A percentile compares a stretch with the other conserved stretches of the same genome.
Conservation (phyloP, 1,140 invertebrate species). For the Drosophila sproati region DNA sequence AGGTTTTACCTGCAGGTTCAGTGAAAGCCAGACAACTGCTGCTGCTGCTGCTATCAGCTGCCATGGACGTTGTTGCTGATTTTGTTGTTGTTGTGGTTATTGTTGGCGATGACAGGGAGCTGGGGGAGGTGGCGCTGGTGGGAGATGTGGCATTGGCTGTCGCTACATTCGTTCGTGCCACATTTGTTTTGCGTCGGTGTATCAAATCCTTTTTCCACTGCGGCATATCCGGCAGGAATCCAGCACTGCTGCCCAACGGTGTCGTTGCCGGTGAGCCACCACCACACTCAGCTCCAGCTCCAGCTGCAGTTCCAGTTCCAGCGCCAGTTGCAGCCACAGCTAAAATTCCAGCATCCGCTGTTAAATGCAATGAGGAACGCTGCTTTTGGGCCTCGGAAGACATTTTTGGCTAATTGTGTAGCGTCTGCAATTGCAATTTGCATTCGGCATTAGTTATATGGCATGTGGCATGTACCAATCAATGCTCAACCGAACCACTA, state of each 20-base stretch:
- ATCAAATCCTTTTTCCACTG: constrained; percentile 92
- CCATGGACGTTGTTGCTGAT: background rate
- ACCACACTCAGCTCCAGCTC: constrained; percentile 8
- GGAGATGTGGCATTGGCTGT: constrained; percentile 42
- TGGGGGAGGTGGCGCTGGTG: constrained; percentile 4
- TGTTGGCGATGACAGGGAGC: background rate
- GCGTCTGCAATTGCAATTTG: constrained; percentile 47
- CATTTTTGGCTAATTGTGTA: constrained; percentile 50
- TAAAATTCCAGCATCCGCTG: constrained; percentile 22
- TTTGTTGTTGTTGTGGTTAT: too few relatives aligned
- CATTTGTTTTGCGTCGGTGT: constrained; percentile 86
- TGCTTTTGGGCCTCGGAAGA: constrained; percentile 58
- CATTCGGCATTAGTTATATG: constrained; percentile 58
- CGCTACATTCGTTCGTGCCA: constrained; percentile 74
- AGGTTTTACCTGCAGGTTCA: constrained; percentile 56
- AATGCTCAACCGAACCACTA: constrained; percentile 12
- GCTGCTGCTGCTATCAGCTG: constrained; percentile 40
- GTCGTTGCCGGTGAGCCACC: constrained; percentile 37
- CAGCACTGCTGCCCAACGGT: constrained; percentile 24
- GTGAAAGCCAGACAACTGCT: constrained; percentile 64
- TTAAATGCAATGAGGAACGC: constrained; percentile 65
- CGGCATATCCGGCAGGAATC: constrained; percentile 85
- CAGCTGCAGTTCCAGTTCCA: constrained; percentile 14
- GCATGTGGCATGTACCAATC: background rate
- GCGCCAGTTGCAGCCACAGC: constrained; percentile 16